These are phyloP conservation scores for Drosophila kurseongensis DNA, from an alignment of 1,140 invertebrate species.

Conservation along the genomic window DNA sequence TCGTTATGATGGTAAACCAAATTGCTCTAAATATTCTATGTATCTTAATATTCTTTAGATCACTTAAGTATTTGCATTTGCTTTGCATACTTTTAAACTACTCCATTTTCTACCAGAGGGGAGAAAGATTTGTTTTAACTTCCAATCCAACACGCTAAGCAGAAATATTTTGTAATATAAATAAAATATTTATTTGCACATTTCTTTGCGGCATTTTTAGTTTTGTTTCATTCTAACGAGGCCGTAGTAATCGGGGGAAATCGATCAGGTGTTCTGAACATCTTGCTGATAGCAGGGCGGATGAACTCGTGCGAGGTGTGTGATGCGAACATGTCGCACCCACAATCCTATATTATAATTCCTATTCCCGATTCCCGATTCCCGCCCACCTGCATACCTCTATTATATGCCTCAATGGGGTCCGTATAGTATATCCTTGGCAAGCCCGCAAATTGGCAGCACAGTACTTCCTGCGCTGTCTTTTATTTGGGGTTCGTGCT, in stretches of 20 bases:
- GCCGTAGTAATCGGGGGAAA: neutral
- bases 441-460: conserved; percentile 58
- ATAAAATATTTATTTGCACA: neutral
- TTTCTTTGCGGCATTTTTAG: neutral
- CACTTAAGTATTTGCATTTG: no score
- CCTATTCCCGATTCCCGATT: neutral
- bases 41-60: no score
- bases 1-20: no score
- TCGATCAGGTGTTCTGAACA: conserved; percentile 6
- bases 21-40: no score
- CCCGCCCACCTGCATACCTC: conserved; percentile 17
- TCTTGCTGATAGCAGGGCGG: conserved; percentile 8
- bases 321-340: conserved; percentile 31
- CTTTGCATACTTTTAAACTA: no score
- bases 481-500: conserved; percentile 12
- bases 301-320: conserved; percentile 19
- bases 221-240: neutral
- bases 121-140: no score
- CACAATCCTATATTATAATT: neutral
- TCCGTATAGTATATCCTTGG: conserved; percentile 47
- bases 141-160: no score
- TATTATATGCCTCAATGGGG: neutral
- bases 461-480: conserved; percentile 15
- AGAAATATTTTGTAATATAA: no score
- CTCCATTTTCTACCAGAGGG: no score